Evolutionary conservation across 2,888 invertebrate genomes (phyloP).

Genomic region (Euproctis similis): DNA sequence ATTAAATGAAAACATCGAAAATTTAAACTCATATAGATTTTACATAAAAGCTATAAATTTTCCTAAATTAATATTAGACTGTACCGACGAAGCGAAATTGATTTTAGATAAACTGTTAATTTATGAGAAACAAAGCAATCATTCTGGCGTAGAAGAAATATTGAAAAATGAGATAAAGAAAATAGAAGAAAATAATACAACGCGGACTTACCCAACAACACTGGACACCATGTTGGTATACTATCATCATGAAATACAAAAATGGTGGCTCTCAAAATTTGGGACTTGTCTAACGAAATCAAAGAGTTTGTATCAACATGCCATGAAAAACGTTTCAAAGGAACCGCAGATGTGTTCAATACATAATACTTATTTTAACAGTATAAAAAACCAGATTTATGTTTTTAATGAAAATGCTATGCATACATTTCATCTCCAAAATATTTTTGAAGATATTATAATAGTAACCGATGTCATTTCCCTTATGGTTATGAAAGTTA

Average conservation of each 20-base stretch:
- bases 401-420: background rate
- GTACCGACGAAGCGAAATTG: slow-evolving; percentile 3
- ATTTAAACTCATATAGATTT: slow-evolving; percentile 11
- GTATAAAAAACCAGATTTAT: slow-evolving; percentile 1
- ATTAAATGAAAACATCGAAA: slow-evolving; percentile 1
- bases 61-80: slow-evolving; percentile 11
- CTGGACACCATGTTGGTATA: slow-evolving; percentile 11
- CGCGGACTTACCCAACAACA: slow-evolving; percentile 1
- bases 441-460: background rate
- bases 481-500: slow-evolving; percentile 4
- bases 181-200: background rate
- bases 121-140: slow-evolving; percentile 14
- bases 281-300: slow-evolving; percentile 3
- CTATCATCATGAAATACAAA: slow-evolving; percentile 13
- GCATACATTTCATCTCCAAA: background rate
- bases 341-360: slow-evolving; percentile 7
- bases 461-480: slow-evolving; percentile 1
- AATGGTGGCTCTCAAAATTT: slow-evolving; percentile 10
- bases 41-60: slow-evolving; percentile 9
- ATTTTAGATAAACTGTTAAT: slow-evolving; percentile 13
- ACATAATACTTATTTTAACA: slow-evolving; percentile 1
- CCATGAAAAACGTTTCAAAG: slow-evolving; percentile 5
- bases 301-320: slow-evolving; percentile 6
- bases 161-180: slow-evolving; percentile 9
- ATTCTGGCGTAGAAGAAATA: slow-evolving; percentile 5